Percentiles rank a stretch among this genome's conserved stretches.
Evolutionary conservation across 2,888 invertebrate genomes (phyloP).

Genomic region (Ectemnius cavifrons): DNA sequence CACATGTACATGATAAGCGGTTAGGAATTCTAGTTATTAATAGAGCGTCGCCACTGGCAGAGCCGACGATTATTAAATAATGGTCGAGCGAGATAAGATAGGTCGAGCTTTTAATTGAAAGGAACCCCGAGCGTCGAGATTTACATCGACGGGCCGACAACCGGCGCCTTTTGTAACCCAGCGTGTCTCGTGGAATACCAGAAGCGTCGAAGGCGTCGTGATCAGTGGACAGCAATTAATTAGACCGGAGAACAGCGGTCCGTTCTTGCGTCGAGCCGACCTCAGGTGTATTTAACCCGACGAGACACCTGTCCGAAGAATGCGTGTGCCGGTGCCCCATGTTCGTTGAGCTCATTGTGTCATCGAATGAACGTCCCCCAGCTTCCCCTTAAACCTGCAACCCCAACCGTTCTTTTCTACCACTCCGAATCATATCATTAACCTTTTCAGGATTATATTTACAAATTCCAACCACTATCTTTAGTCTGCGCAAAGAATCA

Average conservation of each 20-base stretch:
- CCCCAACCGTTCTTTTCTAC: conserved; percentile 12
- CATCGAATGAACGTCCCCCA: conserved; percentile 17
- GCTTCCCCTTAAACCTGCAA: conserved; percentile 33
- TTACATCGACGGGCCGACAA: conserved; percentile 13
- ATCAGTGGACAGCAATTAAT: conserved; percentile 54
- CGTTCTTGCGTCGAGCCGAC: conserved; percentile 17
- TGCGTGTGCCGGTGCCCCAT: conserved; percentile 16
- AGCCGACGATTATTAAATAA: not conserved
- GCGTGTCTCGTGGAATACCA: conserved; percentile 39
- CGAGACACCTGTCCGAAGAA: conserved; percentile 53
- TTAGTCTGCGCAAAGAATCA: too few relatives aligned
- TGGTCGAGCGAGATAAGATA: not conserved
- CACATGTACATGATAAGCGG: not conserved
- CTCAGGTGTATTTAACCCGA: conserved; percentile 40
- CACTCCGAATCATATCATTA: conserved; percentile 12
- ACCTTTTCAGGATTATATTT: conserved; percentile 6
- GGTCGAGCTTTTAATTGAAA: conserved; percentile 22
- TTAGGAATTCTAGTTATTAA: not conserved
- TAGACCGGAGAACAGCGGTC: conserved; percentile 38
- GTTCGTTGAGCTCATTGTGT: conserved; percentile 41
- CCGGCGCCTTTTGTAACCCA: conserved; percentile 16
- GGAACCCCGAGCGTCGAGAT: conserved; percentile 33
- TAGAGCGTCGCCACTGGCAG: not conserved
- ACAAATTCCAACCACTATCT: too few relatives aligned
- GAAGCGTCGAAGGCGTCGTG: conserved; percentile 46